Evolutionary conservation across 2,888 invertebrate genomes (phyloP).

Genomic region (Drosophila kanekoi): DNA sequence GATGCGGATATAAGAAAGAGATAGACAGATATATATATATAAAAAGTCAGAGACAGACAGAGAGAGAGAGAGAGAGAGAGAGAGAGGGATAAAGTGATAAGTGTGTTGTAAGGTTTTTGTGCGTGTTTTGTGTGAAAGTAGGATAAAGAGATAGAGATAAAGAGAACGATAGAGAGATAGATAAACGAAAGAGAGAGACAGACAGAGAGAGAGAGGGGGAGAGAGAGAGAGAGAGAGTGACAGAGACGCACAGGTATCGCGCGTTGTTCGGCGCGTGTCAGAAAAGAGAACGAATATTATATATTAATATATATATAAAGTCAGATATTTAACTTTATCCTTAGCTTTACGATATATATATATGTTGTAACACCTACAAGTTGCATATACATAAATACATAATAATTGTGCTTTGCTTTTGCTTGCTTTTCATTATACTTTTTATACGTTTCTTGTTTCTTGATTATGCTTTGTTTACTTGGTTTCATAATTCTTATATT

Average conservation of each 20-base stretch:
- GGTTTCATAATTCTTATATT: too few species aligned
- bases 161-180: constrained; percentile 13
- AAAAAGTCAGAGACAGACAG: constrained; percentile 38
- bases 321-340: constrained; percentile 48
- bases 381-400: constrained; percentile 62
- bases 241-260: constrained; percentile 58
- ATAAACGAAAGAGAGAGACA: constrained; percentile 4
- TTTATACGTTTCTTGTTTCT: constrained; percentile 23
- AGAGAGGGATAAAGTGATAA: constrained; percentile 26
- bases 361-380: constrained; percentile 30
- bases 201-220: constrained; percentile 20
- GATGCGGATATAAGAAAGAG: constrained; percentile 41
- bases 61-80: constrained; percentile 27
- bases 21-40: constrained; percentile 37
- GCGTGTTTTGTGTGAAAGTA: constrained; percentile 18
- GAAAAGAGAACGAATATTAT: constrained; percentile 69
- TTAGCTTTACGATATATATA: constrained; percentile 50
- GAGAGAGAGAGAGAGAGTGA: constrained; percentile 22
- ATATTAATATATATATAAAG: constrained; percentile 59
- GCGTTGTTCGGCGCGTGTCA: constrained; percentile 62
- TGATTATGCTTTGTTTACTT: constrained; percentile 25
- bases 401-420: constrained; percentile 57
- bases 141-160: constrained; percentile 9
- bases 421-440: constrained; percentile 31
- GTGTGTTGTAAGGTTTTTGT: constrained; percentile 19